Evolutionary conservation across 2,797 vertebrate species (phyloP).

Genomic region (Argya squamiceps): DNA sequence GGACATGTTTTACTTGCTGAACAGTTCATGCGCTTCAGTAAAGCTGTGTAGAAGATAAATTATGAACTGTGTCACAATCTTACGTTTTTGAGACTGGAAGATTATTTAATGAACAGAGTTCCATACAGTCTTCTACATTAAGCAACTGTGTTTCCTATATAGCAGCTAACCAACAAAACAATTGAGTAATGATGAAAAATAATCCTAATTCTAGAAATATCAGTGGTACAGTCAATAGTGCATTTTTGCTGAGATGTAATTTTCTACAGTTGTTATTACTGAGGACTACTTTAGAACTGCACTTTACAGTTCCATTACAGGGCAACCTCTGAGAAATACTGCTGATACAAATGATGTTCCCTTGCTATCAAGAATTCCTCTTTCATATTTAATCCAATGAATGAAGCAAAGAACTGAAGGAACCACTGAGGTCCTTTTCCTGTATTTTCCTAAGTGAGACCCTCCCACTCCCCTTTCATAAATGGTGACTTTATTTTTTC

Average conservation of each 20-base stretch:
- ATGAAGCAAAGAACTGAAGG: background rate
- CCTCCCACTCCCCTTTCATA: background rate
- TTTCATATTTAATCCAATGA: background rate
- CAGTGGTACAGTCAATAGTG: background rate
- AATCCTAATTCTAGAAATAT: background rate
- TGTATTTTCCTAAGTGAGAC: background rate
- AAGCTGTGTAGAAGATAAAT: background rate
- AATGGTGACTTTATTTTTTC: background rate
- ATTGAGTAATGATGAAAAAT: background rate
- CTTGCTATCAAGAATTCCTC: background rate
- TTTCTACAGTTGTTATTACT: background rate
- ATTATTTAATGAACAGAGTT: background rate
- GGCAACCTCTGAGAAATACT: background rate
- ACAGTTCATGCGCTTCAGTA: background rate
- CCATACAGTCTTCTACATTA: background rate
- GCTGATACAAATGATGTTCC: background rate
- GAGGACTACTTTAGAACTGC: background rate
- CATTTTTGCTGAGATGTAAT: background rate
- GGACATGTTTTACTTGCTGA: background rate
- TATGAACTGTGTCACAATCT: background rate
- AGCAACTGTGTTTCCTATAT: background rate
- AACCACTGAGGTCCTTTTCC: background rate
- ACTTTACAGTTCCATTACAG: background rate
- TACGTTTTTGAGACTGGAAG: background rate
- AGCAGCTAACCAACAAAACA: background rate